phyloP scores from a whole-genome alignment of 2,113 vertebrate species.

The Cryptotis parvus region DNA sequence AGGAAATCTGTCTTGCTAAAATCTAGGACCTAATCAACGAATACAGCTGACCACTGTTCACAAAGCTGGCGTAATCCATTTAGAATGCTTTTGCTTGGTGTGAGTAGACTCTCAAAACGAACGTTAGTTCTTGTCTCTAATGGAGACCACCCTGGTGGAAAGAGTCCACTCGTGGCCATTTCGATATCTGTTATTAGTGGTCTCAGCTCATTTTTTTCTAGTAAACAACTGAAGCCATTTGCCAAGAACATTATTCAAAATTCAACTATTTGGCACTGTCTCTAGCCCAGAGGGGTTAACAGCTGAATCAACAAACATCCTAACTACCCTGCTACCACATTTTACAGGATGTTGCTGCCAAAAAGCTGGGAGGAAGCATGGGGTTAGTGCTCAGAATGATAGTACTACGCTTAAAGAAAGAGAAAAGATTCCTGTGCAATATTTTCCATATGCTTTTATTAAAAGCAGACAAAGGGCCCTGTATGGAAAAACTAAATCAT shows the following conservation, averaged over 20 bases:
- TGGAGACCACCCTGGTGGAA: constrained; percentile 44
- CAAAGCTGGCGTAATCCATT: background rate
- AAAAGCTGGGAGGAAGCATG: background rate
- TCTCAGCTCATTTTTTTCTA: constrained; percentile 35
- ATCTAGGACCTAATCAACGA: background rate
- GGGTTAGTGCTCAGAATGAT: background rate
- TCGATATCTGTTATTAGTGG: constrained; percentile 21
- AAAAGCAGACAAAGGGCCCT: constrained; percentile 25
- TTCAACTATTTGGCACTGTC: constrained; percentile 53
- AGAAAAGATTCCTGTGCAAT: background rate
- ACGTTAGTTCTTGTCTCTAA: constrained; percentile 12
- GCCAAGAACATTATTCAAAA: constrained; percentile 59
- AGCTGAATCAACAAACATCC: constrained; percentile 72
- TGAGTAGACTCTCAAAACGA: background rate
- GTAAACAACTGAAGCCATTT: constrained; percentile 52
- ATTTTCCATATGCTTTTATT: constrained; percentile 33
- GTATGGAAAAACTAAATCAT: constrained; percentile 26
- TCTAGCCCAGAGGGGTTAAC: constrained; percentile 17
- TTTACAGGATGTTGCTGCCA: constrained; percentile 21
- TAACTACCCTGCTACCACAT: constrained; percentile 39
- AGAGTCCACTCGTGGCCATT: background rate
- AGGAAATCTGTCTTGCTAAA: background rate
- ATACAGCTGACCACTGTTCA: background rate
- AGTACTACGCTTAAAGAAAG: constrained; percentile 32
- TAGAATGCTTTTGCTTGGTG: background rate